Conservation (phyloP, 2,888 invertebrate species). For the Sturmia bella region DNA sequence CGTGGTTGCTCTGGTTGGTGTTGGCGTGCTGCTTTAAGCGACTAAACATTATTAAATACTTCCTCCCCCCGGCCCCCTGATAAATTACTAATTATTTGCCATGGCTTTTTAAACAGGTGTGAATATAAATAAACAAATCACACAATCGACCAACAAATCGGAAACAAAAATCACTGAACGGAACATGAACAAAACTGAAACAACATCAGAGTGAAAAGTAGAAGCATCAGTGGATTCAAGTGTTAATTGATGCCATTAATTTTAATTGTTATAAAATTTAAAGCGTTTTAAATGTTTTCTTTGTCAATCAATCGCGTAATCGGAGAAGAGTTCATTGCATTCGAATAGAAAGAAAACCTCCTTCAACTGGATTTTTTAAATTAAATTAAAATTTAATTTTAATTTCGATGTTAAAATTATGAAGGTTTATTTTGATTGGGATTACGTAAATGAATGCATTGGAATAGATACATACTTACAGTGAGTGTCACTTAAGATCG, state of each 20-base stretch:
- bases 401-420: too few species aligned
- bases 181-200: conserved; percentile 40
- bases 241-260: conserved; percentile 54
- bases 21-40: conserved; percentile 11
- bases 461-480: too few species aligned
- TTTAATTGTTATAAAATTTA: conserved; percentile 15
- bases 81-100: conserved; percentile 16
- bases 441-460: too few species aligned
- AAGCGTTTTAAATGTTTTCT: neutral
- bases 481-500: too few species aligned
- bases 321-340: too few species aligned
- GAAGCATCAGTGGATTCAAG: conserved; percentile 17
- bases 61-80: conserved; percentile 9
- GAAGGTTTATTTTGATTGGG: too few species aligned
- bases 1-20: too few species aligned
- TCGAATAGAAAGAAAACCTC: too few species aligned
- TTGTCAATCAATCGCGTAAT: too few species aligned
- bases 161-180: conserved; percentile 51
- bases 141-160: neutral
- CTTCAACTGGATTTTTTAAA: too few species aligned
- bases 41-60: conserved; percentile 52
- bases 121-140: conserved; percentile 34
- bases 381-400: too few species aligned
- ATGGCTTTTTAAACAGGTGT: conserved; percentile 8
- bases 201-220: conserved; percentile 13